Conservation (phyloP, 2,113 vertebrate genomes). For the Cromileptes altivelis region DNA sequence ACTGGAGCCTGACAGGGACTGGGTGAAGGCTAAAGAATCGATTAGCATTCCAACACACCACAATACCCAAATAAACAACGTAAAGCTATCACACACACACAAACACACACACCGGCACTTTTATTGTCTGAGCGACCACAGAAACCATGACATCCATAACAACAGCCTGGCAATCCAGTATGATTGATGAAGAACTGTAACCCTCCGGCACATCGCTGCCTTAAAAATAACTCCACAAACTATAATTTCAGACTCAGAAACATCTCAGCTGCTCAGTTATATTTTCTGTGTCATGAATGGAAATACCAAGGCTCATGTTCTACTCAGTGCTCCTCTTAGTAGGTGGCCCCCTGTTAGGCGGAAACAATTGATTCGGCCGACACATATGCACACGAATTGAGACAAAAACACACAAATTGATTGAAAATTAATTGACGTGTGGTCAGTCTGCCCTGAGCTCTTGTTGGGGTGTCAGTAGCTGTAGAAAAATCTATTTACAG, state of each 20-base stretch:
- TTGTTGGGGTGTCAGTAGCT: constrained; percentile 43
- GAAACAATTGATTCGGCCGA: constrained; percentile 37
- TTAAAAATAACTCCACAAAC: constrained; percentile 63
- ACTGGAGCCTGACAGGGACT: constrained; percentile 68
- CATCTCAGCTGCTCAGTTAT: constrained; percentile 62
- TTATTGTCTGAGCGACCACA: constrained; percentile 16
- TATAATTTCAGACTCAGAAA: constrained; percentile 49
- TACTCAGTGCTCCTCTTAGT: constrained; percentile 13
- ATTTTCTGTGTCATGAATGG: constrained; percentile 57
- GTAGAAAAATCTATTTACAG: constrained; percentile 62
- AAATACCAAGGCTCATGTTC: constrained; percentile 56
- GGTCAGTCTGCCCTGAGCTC: constrained; percentile 35
- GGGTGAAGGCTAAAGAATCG: constrained; percentile 53
- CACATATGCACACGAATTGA: constrained; percentile 11
- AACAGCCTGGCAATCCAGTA: constrained; percentile 10
- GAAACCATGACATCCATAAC: neutral
- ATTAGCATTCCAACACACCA: constrained; percentile 63
- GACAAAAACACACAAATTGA: constrained; percentile 20
- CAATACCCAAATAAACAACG: constrained; percentile 55
- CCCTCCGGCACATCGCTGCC: constrained; percentile 21
- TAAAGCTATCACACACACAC: constrained; percentile 45
- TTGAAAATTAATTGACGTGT: constrained; percentile 29
- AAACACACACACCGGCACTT: constrained; percentile 7
- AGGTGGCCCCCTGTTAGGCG: constrained; percentile 7
- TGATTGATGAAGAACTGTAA: constrained; percentile 33